A percentile compares a stretch with the other conserved stretches of the same genome.
Conservation (phyloP, 2,797 vertebrate species). For the Takifugu ocellatus region DNA sequence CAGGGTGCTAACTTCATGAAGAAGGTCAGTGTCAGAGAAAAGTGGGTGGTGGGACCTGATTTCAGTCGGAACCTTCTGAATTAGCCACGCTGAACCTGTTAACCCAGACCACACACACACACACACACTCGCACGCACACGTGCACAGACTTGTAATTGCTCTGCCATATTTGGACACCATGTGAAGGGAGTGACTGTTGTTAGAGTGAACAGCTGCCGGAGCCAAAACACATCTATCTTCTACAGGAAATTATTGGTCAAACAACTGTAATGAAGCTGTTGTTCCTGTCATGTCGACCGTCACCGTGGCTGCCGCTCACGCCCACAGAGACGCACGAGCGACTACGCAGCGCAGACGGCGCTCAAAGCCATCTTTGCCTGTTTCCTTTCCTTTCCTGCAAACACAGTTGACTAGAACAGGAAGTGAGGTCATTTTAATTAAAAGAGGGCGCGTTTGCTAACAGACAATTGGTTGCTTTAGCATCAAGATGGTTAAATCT, state of each 20-base stretch:
- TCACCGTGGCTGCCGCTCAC: conserved; percentile 28
- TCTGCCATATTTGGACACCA: conserved; percentile 33
- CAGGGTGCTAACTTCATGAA: conserved; percentile 24
- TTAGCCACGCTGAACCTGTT: conserved; percentile 53
- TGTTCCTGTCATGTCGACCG: conserved; percentile 57
- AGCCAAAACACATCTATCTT: conserved; percentile 66
- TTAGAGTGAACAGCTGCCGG: conserved; percentile 58
- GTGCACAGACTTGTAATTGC: conserved; percentile 57
- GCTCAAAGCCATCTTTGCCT: neutral
- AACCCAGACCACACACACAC: conserved; percentile 57
- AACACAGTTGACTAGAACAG: neutral
- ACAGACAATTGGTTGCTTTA: too few relatives aligned
- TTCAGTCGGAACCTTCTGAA: conserved; percentile 58
- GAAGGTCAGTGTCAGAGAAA: conserved; percentile 49
- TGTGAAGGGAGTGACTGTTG: conserved; percentile 50
- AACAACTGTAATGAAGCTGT: conserved; percentile 61
- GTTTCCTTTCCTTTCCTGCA: neutral
- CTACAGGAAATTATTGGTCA: conserved; percentile 74
- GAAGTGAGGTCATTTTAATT: too few relatives aligned
- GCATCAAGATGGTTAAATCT: too few relatives aligned
- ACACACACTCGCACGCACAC: conserved; percentile 37
- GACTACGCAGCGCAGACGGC: conserved; percentile 4
- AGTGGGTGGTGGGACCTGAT: conserved; percentile 50
- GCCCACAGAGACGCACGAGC: conserved; percentile 13
- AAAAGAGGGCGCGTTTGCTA: too few relatives aligned